Evolutionary conservation across 2,888 invertebrate species (phyloP).

Genomic region (Leptinotarsa peninsularis): DNA sequence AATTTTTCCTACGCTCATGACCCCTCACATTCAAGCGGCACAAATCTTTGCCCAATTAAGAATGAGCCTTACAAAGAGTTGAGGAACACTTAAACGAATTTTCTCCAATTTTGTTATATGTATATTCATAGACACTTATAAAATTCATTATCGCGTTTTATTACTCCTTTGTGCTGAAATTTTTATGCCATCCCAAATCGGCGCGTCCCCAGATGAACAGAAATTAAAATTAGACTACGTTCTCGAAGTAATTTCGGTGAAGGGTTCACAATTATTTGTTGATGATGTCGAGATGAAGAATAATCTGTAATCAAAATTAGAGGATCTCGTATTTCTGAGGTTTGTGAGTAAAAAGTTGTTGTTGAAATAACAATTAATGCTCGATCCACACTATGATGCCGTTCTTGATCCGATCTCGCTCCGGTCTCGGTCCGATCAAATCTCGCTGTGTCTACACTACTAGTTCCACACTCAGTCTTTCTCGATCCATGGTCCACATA

Average conservation of each 20-base stretch:
- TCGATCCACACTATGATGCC: too few relatives aligned
- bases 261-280: constrained; percentile 4
- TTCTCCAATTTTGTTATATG: constrained; percentile 37
- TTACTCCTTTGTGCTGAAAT: constrained; percentile 37
- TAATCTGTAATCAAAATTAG: constrained; percentile 15
- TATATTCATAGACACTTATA: constrained; percentile 36
- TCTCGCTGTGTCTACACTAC: too few relatives aligned
- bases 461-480: too few relatives aligned
- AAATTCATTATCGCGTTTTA: constrained; percentile 35
- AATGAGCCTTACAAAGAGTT: constrained; percentile 33
- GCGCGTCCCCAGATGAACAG: constrained; percentile 9
- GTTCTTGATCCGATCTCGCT: too few relatives aligned
- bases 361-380: too few relatives aligned
- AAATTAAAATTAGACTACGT: constrained; percentile 6
- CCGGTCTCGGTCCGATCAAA: too few relatives aligned
- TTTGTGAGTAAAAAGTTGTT: too few relatives aligned
- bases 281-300: not conserved
- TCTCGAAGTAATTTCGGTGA: constrained; percentile 4
- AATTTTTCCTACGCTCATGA: constrained; percentile 10
- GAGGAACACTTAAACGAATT: constrained; percentile 38
- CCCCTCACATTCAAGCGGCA: constrained; percentile 17
- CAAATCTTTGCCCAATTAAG: constrained; percentile 34
- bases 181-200: constrained; percentile 29
- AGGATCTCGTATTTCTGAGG: too few relatives aligned
- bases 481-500: too few relatives aligned